phyloP scores from a whole-genome alignment of 2,113 vertebrate species.

The Phoenicopterus ruber region DNA sequence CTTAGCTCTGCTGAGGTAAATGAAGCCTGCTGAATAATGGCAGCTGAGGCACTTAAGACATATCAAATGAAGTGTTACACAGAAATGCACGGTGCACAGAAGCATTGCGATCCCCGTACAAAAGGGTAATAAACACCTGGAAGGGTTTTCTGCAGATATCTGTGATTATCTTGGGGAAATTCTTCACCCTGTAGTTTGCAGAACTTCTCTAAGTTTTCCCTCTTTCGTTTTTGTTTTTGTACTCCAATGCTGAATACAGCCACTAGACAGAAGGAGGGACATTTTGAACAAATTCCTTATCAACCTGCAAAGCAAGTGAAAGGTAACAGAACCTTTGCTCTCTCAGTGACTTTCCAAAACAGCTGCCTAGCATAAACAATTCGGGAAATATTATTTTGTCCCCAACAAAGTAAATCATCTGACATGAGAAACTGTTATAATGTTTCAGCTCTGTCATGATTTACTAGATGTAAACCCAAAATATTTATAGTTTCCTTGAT shows the following conservation, averaged over 20 bases:
- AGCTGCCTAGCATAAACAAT: background rate
- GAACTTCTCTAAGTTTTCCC: background rate
- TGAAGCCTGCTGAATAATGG: background rate
- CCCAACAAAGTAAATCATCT: background rate
- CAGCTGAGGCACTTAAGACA: background rate
- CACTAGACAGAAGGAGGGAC: background rate
- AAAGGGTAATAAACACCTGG: background rate
- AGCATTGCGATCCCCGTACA: background rate
- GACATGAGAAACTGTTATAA: background rate
- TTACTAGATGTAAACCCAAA: constrained; percentile 21
- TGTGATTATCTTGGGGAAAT: background rate
- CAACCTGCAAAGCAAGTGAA: background rate
- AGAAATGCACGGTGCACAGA: background rate
- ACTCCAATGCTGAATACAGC: background rate
- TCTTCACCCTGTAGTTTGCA: background rate
- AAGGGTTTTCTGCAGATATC: background rate
- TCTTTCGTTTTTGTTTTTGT: background rate
- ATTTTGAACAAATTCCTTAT: background rate
- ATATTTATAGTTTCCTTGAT: constrained; percentile 46
- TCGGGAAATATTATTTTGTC: background rate
- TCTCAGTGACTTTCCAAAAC: background rate
- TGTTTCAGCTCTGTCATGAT: constrained; percentile 30
- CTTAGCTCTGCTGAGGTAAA: background rate
- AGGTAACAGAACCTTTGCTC: background rate
- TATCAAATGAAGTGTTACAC: background rate